Conservation (phyloP, 2,113 vertebrate species). For the Rhipidura dahli region DNA sequence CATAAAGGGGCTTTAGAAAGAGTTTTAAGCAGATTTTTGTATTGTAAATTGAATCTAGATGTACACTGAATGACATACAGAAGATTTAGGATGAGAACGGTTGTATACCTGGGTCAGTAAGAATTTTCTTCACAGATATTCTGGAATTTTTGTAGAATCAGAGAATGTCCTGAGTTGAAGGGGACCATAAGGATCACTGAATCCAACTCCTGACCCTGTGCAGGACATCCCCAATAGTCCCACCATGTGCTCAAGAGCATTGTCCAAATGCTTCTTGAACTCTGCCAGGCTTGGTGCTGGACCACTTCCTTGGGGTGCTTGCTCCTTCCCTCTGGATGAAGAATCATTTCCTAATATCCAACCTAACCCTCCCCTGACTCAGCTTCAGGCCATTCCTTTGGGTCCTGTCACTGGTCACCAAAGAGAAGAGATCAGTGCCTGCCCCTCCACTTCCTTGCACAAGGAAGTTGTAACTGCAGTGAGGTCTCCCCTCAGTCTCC, state of each 20-base stretch:
- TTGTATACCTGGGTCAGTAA: not conserved
- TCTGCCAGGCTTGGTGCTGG: not conserved
- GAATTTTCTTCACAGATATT: not conserved
- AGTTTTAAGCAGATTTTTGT: not conserved
- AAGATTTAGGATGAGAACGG: not conserved
- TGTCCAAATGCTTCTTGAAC: not conserved
- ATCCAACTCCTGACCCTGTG: not conserved
- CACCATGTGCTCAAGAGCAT: not conserved
- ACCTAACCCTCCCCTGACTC: not conserved
- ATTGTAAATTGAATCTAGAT: not conserved
- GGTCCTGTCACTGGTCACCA: not conserved
- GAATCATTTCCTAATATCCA: not conserved
- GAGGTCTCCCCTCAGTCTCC: not conserved
- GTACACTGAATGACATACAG: not conserved
- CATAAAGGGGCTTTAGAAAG: not conserved
- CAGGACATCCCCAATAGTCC: not conserved
- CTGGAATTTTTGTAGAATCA: not conserved
- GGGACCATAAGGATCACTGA: no score
- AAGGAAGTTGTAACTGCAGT: not conserved
- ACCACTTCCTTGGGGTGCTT: not conserved
- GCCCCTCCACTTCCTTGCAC: not conserved
- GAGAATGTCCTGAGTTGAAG: not conserved
- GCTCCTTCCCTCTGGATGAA: not conserved
- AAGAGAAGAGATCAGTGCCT: not conserved
- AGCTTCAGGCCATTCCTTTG: not conserved